phyloP scores from a whole-genome alignment of 37 sponge, comb jelly and placozoan species.

The Theonella swinhoei region DNA sequence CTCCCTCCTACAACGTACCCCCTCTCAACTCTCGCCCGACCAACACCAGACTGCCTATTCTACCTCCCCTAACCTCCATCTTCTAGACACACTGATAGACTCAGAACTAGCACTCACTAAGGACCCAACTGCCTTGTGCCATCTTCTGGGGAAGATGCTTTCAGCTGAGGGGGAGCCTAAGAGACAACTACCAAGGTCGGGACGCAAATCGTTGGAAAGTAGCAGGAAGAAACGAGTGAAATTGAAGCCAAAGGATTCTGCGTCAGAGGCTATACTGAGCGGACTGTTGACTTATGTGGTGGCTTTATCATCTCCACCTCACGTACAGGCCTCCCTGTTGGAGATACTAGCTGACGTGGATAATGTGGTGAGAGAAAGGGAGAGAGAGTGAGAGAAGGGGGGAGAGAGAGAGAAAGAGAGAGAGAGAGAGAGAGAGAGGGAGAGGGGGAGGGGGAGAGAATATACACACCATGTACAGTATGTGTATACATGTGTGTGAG shows the following conservation, averaged over 20 bases:
- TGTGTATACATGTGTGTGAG: background rate
- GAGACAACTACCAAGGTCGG: background rate
- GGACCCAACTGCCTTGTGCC: conserved; percentile 44
- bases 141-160: conserved; percentile 21
- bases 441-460: background rate
- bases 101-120: conserved; percentile 27
- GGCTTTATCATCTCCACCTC: conserved; percentile 16
- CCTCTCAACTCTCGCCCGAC: background rate
- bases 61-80: conserved; percentile 8
- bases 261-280: conserved; percentile 27
- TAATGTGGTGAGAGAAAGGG: conserved; percentile 18
- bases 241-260: background rate
- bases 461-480: no score
- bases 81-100: conserved; percentile 27
- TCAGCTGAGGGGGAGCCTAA: background rate
- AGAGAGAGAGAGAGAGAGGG: background rate
- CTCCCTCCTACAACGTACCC: conserved; percentile 32
- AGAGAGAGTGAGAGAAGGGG: no score
- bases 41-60: background rate
- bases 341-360: conserved; percentile 24
- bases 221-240: background rate
- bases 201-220: background rate
- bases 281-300: conserved; percentile 34
- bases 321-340: conserved; percentile 33
- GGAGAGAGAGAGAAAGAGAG: background rate